These are phyloP conservation scores for Acanthosepion pharaonis DNA, from an alignment of 2,888 invertebrate species.

Conservation along the genomic window DNA sequence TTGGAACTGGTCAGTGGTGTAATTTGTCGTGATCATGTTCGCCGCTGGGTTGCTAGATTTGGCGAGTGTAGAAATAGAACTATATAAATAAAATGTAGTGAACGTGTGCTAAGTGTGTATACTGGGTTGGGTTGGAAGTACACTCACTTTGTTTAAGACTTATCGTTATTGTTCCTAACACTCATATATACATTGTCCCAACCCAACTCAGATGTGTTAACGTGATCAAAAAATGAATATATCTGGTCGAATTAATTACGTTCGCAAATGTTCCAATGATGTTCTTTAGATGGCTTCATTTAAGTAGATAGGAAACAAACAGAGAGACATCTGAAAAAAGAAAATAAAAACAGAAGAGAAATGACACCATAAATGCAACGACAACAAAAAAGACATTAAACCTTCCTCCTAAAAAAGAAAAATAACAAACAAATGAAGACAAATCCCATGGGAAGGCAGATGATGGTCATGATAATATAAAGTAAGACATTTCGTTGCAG, in stretches of 20 bases:
- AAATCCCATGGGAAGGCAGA: not conserved
- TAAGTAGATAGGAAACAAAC: not conserved
- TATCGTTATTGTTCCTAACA: not conserved
- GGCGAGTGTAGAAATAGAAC: no score
- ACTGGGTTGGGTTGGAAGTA: no score
- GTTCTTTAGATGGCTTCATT: not conserved
- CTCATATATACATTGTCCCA: not conserved
- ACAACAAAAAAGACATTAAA: not conserved
- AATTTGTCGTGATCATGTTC: no score
- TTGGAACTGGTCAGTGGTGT: no score
- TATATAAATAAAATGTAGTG: not conserved
- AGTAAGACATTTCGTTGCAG: not conserved
- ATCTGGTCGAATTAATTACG: not conserved
- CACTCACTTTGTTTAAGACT: no score
- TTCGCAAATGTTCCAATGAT: no score
- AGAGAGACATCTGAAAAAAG: not conserved
- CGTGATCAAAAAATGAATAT: not conserved
- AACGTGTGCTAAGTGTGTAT: not conserved
- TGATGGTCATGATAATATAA: not conserved
- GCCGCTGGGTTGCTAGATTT: no score
- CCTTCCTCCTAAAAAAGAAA: no score
- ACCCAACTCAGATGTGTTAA: not conserved
- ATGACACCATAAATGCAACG: not conserved
- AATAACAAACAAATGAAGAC: not conserved
- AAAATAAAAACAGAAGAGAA: not conserved